Evolutionary conservation across 2,113 vertebrate genomes (phyloP).

Genomic region (Gobiocypris rarus): DNA sequence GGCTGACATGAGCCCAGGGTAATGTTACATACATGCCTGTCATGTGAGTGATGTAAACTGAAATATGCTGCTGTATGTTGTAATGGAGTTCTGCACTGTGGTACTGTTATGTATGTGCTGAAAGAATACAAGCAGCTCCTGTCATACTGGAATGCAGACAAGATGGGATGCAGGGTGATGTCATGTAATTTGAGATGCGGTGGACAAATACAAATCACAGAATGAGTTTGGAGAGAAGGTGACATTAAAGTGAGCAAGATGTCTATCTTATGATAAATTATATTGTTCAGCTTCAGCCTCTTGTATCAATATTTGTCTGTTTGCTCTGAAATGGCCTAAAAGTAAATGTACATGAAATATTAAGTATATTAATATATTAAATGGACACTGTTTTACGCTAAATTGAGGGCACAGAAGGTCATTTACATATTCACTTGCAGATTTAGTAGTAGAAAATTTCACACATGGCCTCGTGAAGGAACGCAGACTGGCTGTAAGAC

Average conservation of each 20-base stretch:
- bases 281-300: not conserved
- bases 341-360: no score
- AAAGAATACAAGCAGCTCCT: not conserved
- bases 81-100: not conserved
- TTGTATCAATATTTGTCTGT: not conserved
- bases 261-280: not conserved
- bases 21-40: constrained; percentile 5
- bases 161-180: not conserved
- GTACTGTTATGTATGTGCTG: not conserved
- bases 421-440: no score
- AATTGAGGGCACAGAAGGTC: no score
- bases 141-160: not conserved
- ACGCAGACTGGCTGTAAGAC: no score
- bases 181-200: not conserved
- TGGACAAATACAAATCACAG: not conserved
- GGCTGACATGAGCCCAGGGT: not conserved
- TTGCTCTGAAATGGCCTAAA: no score
- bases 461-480: no score
- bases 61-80: not conserved
- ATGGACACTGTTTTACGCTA: no score
- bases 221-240: not conserved
- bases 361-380: no score
- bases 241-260: not conserved
- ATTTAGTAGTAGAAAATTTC: no score
- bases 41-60: not conserved